Percentiles rank a stretch among this genome's conserved stretches.
phyloP scores from a whole-genome alignment of 2,113 vertebrate genomes.

The Rhagologus leucostigma region DNA sequence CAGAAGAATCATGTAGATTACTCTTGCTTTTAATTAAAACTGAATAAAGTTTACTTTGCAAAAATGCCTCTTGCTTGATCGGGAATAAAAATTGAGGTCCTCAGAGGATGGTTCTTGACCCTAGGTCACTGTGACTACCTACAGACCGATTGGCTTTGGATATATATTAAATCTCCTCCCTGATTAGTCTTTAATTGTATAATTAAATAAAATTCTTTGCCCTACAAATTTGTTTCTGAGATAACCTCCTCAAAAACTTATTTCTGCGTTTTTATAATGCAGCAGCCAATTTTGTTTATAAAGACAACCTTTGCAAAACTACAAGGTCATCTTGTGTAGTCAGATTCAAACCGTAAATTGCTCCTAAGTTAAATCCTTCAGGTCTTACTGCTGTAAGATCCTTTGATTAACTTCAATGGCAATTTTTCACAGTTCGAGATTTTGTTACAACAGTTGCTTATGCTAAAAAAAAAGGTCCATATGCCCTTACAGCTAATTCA shows the following conservation, averaged over 20 bases:
- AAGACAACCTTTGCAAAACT: background rate
- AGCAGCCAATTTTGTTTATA: background rate
- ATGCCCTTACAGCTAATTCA: constrained; percentile 1
- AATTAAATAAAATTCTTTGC: background rate
- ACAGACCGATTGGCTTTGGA: background rate
- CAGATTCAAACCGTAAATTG: background rate
- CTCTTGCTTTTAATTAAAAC: background rate
- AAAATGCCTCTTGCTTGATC: background rate
- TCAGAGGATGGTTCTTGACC: background rate
- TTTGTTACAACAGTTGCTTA: background rate
- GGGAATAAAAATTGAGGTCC: background rate
- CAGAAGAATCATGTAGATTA: background rate
- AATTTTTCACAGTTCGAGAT: background rate
- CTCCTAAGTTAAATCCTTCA: background rate
- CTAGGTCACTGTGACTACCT: background rate
- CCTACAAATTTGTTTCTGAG: background rate
- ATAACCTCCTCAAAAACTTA: background rate
- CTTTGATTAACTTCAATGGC: constrained; percentile 20
- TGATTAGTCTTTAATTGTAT: background rate
- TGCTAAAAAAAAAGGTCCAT: background rate
- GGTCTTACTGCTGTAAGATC: background rate
- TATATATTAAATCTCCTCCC: background rate
- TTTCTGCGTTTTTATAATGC: background rate
- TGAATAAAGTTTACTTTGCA: background rate
- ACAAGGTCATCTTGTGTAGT: background rate